phyloP scores from a whole-genome alignment of 2,113 vertebrate genomes.

The Nyctibius bracteatus region DNA sequence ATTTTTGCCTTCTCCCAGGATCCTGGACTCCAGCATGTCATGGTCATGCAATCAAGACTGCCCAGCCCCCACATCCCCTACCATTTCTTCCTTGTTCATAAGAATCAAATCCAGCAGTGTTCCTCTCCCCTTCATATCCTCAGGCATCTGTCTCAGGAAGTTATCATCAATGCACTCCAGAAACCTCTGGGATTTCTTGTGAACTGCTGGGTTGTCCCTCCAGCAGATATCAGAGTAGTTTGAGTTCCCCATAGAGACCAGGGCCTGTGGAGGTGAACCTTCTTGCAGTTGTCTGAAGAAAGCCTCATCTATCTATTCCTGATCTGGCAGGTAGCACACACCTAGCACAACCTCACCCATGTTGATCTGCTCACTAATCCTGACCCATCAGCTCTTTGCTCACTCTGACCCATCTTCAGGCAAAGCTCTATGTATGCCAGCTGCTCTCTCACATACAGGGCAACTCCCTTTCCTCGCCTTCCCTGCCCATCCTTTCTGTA shows the following conservation, averaged over 20 bases:
- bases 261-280: not conserved
- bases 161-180: not conserved
- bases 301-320: not conserved
- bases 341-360: not conserved
- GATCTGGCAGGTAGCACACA: not conserved
- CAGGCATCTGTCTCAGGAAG: not conserved
- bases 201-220: not conserved
- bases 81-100: not conserved
- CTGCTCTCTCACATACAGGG: too few relatives aligned
- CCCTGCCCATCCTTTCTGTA: not conserved
- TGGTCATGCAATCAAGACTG: not conserved
- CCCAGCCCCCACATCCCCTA: too few relatives aligned
- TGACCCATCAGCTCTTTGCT: not conserved
- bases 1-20: not conserved
- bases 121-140: not conserved
- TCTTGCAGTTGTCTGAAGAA: not conserved
- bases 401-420: not conserved
- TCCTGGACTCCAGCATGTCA: not conserved
- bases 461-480: not conserved
- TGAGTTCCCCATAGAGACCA: not conserved
- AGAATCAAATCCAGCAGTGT: not conserved
- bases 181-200: not conserved
- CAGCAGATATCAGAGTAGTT: not conserved
- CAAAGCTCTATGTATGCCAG: not conserved
- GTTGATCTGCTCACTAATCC: not conserved